Evolutionary conservation across 2,888 invertebrate species (phyloP), one percentile per base, ranked within the genome.

Genomic region (Dromius quadrimaculatus): DNA sequence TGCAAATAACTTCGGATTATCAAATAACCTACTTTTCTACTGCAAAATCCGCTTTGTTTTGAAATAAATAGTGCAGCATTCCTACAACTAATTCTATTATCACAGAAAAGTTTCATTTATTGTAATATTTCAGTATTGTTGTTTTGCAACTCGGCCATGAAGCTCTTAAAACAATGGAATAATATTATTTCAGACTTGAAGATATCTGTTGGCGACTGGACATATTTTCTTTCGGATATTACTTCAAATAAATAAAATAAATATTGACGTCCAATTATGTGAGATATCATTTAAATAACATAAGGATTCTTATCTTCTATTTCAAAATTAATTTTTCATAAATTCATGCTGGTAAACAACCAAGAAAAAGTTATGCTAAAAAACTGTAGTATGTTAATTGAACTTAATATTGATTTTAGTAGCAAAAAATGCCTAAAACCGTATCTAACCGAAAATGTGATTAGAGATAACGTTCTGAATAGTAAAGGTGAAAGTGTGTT

Each of bases 401-500:
- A n/a, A n/a, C n/a, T n/a, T n/a, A n/a, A n/a, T n/a, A n/a, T n/a
- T n/a, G n/a, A n/a, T n/a, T n/a, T n/a, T n/a, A n/a, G n/a, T 28
- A 28, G 28, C 3, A 3, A 28, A 28, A 28, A 28, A 28, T 28
- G 28, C 8, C 28, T 5, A 8, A 38, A 38, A 38, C 4, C n/a
- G 13, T n/a, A 3, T n/a, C 2, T n/a, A 38, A 11, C 4, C 59
- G 36, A 59, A 59, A 36, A 62, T 41, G 23, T 41, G 41, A 57
- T 66, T 66, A 57, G 15, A 66, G 66, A 50, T 66, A 66, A 66
- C n/a, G n/a, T 63, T 54, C 66, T 66, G 54, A 66, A 66, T 66
- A 57, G 66, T 66, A 22, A 34, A 57, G 66, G 66, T 66, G 66
- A 66, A 66, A 66, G 66, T 66, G 36, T 66, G 66, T 54, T 66